Evolutionary conservation across 1,140 invertebrate species (phyloP), one percentile per base, ranked within the genome.

Genomic region (Antheraea pernyi): DNA sequence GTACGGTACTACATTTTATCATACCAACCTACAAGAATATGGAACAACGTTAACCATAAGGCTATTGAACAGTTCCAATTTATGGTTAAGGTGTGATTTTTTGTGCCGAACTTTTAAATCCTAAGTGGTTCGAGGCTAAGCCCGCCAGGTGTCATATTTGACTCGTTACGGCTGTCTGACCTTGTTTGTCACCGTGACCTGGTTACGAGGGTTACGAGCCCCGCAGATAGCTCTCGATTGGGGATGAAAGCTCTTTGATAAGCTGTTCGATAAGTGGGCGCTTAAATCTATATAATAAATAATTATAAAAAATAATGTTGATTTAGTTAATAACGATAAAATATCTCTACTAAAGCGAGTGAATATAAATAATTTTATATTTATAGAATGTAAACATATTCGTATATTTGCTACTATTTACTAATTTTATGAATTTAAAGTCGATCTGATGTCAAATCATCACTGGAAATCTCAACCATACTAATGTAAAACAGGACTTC

Each of bases 81-180:
- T 53, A 16, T 13, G 46, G 46, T 10, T 53, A 53, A 16, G 46
- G 0, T 16, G 9, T 53, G 46, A 53, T 13, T 16, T n/a, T 53
- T 13, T 53, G 10, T 11, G 46, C 13, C 16, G 13, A 13, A 53
- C 11, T 53, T 53, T 53, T 62, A 83, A 89, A 88, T 89, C 86
- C 84, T 88, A 83, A 91, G 88, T 91, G 88, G 84, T 68, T 59
- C 69, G 69, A 79, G 85, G 86, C 88, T 88, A 88, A 80, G 72
- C 70, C 70, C 72, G 71, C 60, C 75, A 82, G 86, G 85, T 88
- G 82, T 84, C 81, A 87, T 77, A 85, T 87, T 85, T 76, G 67
- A 70, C 70, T 70, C 75, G 65, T 82, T 72, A 88, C 85, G 87
- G 74, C 68, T 89, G 88, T 91, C 88, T 84, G 79, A 82, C 74